Evolutionary conservation across 2,113 vertebrate species (phyloP), one percentile per base, ranked within the genome.

Genomic region (Ancistrus triradiatus): DNA sequence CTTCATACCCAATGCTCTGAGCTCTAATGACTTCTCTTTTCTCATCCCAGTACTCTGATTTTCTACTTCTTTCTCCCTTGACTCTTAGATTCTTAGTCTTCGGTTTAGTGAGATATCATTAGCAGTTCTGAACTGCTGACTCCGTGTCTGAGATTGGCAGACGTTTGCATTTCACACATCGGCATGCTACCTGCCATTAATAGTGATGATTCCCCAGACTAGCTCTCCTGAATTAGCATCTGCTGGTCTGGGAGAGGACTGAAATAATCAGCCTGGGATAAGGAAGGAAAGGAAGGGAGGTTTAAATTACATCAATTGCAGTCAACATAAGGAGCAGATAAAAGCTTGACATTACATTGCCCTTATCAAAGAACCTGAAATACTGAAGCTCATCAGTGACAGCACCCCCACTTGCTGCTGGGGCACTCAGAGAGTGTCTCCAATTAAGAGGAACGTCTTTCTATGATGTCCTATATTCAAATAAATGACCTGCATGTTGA

Each of bases 261-360:
- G 71, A 71, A 77, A 80, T 87, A 87, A 87, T 87, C 82, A 85
- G 77, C 68, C 63, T 68, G 72, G 73, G 80, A 69, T 73, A 66
- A 68, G 53, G 53, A 63, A 48, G 51, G 77, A 77, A 71, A 78
- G 56, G 77, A 69, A 76, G 71, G 73, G 76, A 68, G 76, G 79
- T 83, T 87, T 81, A 87, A 84, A 86, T 84, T 82, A 84, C 81
- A 86, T 80, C 80, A 77, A 83, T 80, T 73, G 73, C 72, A 84
- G 79, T 84, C 84, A 83, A 85, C 77, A 77, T 80, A 83, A 82
- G 82, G 79, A 37, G 73, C 70, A 87, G 76, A 84, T 86, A 77
- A 87, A 87, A 87, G 84, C 74, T 70, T 71, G 80, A 82, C 65
- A 13, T 83, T 81, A 81, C 7, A 66, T 46, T 72, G 69, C 69